Conservation (phyloP, 2,113 vertebrate genomes). For the Orthonyx spaldingii region DNA sequence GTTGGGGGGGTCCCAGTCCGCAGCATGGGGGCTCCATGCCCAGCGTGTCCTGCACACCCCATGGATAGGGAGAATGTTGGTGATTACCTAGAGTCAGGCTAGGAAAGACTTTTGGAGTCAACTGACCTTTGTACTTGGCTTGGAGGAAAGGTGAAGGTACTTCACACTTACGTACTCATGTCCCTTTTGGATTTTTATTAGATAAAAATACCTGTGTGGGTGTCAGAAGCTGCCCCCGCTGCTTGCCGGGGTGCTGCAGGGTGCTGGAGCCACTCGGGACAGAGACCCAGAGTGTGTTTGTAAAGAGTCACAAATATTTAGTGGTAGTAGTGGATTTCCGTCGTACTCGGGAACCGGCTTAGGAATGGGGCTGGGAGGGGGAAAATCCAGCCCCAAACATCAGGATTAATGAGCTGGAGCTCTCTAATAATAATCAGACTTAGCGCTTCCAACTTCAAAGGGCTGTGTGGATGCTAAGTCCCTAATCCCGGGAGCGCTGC, state of each 20-base stretch:
- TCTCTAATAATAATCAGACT: constrained; percentile 59
- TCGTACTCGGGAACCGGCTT: background rate
- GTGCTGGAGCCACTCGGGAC: background rate
- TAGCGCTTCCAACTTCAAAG: constrained; percentile 58
- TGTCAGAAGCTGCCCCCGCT: background rate
- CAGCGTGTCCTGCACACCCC: accelerated
- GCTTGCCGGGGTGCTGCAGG: background rate
- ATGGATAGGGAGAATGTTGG: background rate
- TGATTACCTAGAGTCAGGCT: background rate
- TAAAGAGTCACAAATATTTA: background rate
- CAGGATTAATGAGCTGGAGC: constrained; percentile 45
- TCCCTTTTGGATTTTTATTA: constrained; percentile 35
- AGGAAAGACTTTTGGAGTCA: constrained; percentile 22
- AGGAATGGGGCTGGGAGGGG: background rate
- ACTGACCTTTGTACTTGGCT: constrained; percentile 54
- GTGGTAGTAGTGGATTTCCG: background rate
- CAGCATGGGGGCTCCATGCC: accelerated
- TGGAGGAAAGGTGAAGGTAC: constrained; percentile 46
- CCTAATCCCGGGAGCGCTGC: constrained; percentile 14
- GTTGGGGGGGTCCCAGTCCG: accelerated
- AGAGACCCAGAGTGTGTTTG: background rate
- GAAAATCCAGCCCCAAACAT: constrained; percentile 25
- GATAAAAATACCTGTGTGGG: background rate
- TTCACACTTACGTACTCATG: background rate
- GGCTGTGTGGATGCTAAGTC: background rate